Base-by-base conservation (phyloP, 2,797 vertebrate genomes). In the Enteromius radiatus region DNA sequence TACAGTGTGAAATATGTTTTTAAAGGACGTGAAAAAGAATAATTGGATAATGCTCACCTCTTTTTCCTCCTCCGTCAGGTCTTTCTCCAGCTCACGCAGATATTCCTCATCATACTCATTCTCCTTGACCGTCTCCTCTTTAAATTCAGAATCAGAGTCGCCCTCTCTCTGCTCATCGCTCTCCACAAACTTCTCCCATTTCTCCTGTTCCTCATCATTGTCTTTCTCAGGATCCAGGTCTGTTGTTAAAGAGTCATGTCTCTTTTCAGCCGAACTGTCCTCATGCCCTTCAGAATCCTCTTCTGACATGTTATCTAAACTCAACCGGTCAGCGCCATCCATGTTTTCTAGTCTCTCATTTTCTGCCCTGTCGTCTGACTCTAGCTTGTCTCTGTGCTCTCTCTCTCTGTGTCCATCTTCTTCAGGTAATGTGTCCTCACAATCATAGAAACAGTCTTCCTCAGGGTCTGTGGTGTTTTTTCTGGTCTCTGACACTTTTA, bases 1-100 rank as follows among this genome's bases (percentile, higher is more conserved):
- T 15, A 63, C n/a, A 17, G 1, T 2, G 9, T n/a, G 0, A 73
- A 64, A 73, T 9, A 14, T 52, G 38, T 14, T 59, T 26, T 59
- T 26, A 12, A 63, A 17, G 2, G 5, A 38, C 31, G 1, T 41
- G 19, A 31, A 33, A 38, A 41, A 23, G 6, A 71, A 36, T 28
- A 59, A 11, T n/a, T 21, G 43, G 14, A 43, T 28, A 64, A 31
- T 0, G 5, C 12, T 31, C 26, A 63, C 97, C 96, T 98, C 94
- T 86, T 95, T 97, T 90, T 98, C 97, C 85, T 97, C 96, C 43
- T 97, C 95, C 0, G 96, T 95, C 92, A 98, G 91, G 59, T 96
- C 90, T 89, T 97, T 96, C 90, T 98, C 96, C 81, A 93, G 86
- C 86, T 98, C 96, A 87, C 92, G 86, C 85, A 97, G 91, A 77